Evolutionary conservation across 2,888 invertebrate genomes (phyloP).

Genomic region (Venusia cambrica): DNA sequence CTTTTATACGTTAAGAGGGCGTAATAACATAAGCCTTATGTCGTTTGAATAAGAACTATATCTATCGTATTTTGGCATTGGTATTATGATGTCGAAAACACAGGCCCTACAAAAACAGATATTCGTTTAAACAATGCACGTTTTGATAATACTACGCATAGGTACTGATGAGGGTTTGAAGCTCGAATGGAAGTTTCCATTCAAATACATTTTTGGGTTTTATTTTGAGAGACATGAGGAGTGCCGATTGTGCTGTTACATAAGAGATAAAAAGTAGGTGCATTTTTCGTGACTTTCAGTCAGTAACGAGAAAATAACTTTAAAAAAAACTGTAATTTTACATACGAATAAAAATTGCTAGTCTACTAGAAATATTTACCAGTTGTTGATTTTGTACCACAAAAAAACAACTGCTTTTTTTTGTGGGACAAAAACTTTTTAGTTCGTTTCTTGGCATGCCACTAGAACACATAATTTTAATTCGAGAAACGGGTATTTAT

Average conservation of each 20-base stretch:
- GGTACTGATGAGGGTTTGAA: conserved; percentile 53
- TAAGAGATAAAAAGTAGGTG: too few relatives aligned
- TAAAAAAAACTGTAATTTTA: too few relatives aligned
- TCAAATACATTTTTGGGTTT: conserved; percentile 33
- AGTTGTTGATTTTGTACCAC: too few relatives aligned
- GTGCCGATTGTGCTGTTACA: conserved; percentile 21
- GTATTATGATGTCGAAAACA: conserved; percentile 55
- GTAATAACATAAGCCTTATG: conserved; percentile 24
- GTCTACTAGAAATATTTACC: too few relatives aligned
- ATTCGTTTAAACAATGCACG: conserved; percentile 61
- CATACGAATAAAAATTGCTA: too few relatives aligned
- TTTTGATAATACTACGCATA: conserved; percentile 70
- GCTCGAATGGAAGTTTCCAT: conserved; percentile 32
- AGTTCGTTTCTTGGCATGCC: too few relatives aligned
- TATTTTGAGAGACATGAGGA: conserved; percentile 22
- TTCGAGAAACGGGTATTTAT: too few relatives aligned
- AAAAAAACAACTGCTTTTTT: too few relatives aligned
- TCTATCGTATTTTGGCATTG: conserved; percentile 10
- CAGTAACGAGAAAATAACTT: too few relatives aligned
- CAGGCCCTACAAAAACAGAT: conserved; percentile 59
- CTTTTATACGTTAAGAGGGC: conserved; percentile 63
- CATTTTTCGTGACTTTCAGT: too few relatives aligned
- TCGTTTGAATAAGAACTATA: conserved; percentile 10
- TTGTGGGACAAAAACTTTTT: too few relatives aligned
- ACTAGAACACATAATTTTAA: too few relatives aligned